phyloP scores from a whole-genome alignment of 2,113 vertebrate species.

The Elanus axillaris region DNA sequence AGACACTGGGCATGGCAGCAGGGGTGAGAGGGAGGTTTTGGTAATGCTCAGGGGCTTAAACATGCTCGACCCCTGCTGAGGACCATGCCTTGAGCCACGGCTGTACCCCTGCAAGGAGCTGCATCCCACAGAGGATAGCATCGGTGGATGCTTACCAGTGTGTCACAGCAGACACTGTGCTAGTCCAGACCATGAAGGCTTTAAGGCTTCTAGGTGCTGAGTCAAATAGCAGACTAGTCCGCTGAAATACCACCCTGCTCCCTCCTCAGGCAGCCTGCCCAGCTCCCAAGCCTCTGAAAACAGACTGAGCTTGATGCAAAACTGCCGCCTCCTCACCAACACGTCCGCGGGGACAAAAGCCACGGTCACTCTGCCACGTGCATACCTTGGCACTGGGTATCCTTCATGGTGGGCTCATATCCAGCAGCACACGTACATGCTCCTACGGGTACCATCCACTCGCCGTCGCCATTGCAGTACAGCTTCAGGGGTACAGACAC shows the following conservation, averaged over 20 bases:
- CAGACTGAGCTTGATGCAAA: not conserved
- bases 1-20: fast-evolving
- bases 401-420: conserved; percentile 88
- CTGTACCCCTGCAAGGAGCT: not conserved
- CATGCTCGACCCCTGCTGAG: not conserved
- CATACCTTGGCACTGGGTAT: conserved; percentile 91
- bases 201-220: not conserved
- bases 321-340: fast-evolving
- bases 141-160: not conserved
- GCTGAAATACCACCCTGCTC: not conserved
- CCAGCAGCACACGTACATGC: conserved; percentile 91
- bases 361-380: fast-evolving
- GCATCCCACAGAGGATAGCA: not conserved
- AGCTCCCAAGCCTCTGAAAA: not conserved
- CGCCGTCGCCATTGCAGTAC: conserved; percentile 95
- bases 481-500: conserved; percentile 95
- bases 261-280: not conserved
- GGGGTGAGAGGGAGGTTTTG: not conserved
- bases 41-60: not conserved
- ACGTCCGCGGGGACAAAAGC: fast-evolving
- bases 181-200: not conserved
- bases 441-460: conserved; percentile 98
- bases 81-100: not conserved
- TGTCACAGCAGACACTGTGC: not conserved
- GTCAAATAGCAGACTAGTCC: not conserved